Base-by-base conservation (phyloP, 1,140 invertebrate species). In the Branchinecta lindahli region DNA sequence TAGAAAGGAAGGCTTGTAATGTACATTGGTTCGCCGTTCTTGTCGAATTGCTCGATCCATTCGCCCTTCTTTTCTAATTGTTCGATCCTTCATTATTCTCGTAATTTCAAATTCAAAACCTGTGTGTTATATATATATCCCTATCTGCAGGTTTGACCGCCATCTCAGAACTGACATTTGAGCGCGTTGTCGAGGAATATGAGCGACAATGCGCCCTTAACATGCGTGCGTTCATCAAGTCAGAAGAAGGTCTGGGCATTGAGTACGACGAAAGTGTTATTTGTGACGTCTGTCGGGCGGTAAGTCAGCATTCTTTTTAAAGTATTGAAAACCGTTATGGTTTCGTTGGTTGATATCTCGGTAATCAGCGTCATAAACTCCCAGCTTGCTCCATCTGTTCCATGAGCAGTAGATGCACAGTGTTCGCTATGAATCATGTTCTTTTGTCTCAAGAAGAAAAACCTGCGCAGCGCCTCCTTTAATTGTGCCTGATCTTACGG, bases 181-280 rank as follows among this genome's bases (percentile, higher is more conserved):
- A 97, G 80, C 85, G 87, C 74, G 88, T 95, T 46, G 90, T 97
- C 68, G 93, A 96, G 81, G 89, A 94, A 76, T 81, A 97, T 20
- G 95, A 98, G 83, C 78, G 80, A 69, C 87, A 91, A 74, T 96
- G 92, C 78, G 94, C 92, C 88, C 90, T 95, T 75, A 92, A 92
- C 80, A 94, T 96, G 77, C 90, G 96, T 80, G 87, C 88, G 68
- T 91, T 94, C 73, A 87, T 96, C 70, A 92, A 94, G 78, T 92
- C 89, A 74, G 91, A 95, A 80, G 92, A 96, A 79, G 92, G 92
- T 66, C 84, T 96, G 46, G 94, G 93, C 46, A 94, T 97, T 73
- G 94, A 98, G 78, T 97, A 91, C 80, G 95, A 98, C 80, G 96
- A 98, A 80, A 96, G 97, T 83, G 92, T 96, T 69, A 94, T 97